Evolutionary conservation across 2,113 vertebrate species (phyloP).

Genomic region (Paratilapia polleni): DNA sequence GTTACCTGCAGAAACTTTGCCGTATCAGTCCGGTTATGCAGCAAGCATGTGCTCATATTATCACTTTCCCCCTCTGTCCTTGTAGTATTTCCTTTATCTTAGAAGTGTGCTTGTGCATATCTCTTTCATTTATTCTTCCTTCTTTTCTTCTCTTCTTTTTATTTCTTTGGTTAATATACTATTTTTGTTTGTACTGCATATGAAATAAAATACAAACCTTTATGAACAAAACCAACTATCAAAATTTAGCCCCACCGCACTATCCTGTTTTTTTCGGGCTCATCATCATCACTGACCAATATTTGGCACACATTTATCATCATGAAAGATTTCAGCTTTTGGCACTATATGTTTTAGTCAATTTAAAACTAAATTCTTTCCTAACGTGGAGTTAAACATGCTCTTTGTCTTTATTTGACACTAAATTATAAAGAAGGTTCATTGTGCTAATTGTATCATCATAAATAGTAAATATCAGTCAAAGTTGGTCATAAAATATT

Average conservation of each 20-base stretch:
- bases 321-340: no score
- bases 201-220: not conserved
- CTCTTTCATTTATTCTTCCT: not conserved
- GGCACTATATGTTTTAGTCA: no score
- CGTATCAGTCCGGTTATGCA: constrained; percentile 60
- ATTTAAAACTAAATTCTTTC: no score
- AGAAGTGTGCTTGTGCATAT: not conserved
- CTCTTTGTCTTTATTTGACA: no score
- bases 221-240: no score
- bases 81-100: not conserved
- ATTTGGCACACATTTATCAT: not conserved
- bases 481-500: no score
- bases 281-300: not conserved
- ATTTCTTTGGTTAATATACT: not conserved
- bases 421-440: no score
- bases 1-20: constrained; percentile 6
- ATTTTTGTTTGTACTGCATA: not conserved
- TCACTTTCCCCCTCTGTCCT: not conserved
- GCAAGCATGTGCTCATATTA: not conserved
- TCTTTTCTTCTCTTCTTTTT: not conserved
- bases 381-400: no score
- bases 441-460: no score
- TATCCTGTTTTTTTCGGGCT: not conserved
- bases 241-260: not conserved
- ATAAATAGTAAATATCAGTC: no score